Conservation (phyloP, 2,797 vertebrate genomes). For the Sitta carolinensis region DNA sequence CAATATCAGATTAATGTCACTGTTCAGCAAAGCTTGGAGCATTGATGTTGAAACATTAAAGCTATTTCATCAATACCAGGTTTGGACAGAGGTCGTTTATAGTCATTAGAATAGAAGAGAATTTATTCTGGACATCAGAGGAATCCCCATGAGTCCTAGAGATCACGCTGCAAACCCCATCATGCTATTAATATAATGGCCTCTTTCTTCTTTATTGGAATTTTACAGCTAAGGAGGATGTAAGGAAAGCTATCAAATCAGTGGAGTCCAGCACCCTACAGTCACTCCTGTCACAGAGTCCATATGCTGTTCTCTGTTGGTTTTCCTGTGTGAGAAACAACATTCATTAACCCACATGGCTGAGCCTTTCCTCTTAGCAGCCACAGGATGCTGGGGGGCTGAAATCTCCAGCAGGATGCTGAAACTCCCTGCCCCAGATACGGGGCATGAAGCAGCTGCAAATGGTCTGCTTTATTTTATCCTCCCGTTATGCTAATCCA, state of each 20-base stretch:
- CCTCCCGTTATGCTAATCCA: background rate
- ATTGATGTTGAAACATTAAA: constrained; percentile 60
- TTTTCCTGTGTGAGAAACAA: constrained; percentile 45
- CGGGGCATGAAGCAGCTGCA: background rate
- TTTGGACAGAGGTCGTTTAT: constrained; percentile 53
- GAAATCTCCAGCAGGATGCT: constrained; percentile 18
- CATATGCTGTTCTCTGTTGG: constrained; percentile 56
- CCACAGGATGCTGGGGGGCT: background rate
- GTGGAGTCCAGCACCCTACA: constrained; percentile 61
- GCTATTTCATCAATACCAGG: constrained; percentile 61
- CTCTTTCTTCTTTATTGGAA: constrained; percentile 63
- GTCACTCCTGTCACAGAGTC: constrained; percentile 43
- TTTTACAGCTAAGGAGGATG: constrained; percentile 54
- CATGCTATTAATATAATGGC: constrained; percentile 54
- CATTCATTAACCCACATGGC: background rate
- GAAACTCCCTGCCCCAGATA: constrained; percentile 7
- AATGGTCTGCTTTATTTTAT: background rate
- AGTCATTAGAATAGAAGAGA: constrained; percentile 49
- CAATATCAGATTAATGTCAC: constrained; percentile 59
- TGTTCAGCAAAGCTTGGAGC: constrained; percentile 51
- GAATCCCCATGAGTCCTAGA: constrained; percentile 45
- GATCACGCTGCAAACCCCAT: constrained; percentile 45
- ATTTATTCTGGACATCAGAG: constrained; percentile 60
- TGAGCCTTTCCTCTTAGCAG: background rate
- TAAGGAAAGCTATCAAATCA: constrained; percentile 56